These are phyloP conservation scores for Penaeus vannamei DNA, from an alignment of 1,140 invertebrate species.

Conservation along the genomic window DNA sequence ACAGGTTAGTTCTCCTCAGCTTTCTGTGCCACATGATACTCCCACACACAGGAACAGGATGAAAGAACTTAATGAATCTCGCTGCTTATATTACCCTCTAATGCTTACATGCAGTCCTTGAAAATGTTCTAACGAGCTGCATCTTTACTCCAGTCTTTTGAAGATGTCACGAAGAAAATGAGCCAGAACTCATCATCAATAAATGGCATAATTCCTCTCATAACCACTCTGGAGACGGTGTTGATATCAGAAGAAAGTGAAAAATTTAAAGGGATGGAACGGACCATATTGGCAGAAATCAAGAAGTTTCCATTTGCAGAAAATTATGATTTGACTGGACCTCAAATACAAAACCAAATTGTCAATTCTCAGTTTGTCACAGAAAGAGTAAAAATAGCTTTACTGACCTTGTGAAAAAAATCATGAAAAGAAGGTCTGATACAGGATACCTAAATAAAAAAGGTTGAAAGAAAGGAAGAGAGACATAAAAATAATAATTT, in stretches of 20 bases:
- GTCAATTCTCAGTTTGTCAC: not conserved
- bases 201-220: slow-evolving; percentile 15
- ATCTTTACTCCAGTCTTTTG: slow-evolving; percentile 24
- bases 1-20: too few species aligned
- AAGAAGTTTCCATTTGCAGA: slow-evolving; percentile 2
- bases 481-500: not conserved
- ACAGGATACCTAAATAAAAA: not conserved
- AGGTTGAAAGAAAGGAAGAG: too few species aligned
- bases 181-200: slow-evolving; percentile 34
- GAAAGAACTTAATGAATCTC: slow-evolving; percentile 46
- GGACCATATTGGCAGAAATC: slow-evolving; percentile 2
- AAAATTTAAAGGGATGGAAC: slow-evolving; percentile 12
- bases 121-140: slow-evolving; percentile 30
- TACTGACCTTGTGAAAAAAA: slow-evolving; percentile 7
- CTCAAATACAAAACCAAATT: slow-evolving; percentile 10
- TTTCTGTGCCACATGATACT: too few species aligned
- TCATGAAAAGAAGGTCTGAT: not conserved
- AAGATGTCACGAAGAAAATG: slow-evolving; percentile 32
- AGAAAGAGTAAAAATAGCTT: slow-evolving; percentile 20
- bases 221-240: slow-evolving; percentile 20
- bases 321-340: not conserved
- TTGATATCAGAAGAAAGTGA: not conserved
- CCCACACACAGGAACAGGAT: slow-evolving; percentile 40
- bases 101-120: slow-evolving; percentile 31
- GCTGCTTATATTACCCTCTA: slow-evolving; percentile 31